Percentiles rank a stretch among this genome's conserved stretches.
These are phyloP conservation scores for Cyanoderma ruficeps DNA, from an alignment of 2,113 vertebrate genomes.

Conservation along the genomic window DNA sequence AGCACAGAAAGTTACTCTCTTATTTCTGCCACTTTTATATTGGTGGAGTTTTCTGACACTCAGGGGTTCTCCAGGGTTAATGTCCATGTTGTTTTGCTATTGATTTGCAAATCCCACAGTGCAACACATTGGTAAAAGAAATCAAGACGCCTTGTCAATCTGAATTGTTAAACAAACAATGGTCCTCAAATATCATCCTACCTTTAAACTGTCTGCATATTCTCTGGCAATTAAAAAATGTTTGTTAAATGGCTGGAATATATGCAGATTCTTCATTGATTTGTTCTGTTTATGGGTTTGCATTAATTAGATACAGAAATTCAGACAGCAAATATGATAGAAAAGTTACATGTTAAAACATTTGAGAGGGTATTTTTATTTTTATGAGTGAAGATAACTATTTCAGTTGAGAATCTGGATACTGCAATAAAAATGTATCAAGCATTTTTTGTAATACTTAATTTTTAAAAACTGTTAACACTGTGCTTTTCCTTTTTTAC, in stretches of 20 bases:
- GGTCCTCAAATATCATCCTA: background rate
- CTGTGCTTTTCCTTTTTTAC: background rate
- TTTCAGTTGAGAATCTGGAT: background rate
- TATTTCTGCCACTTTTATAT: background rate
- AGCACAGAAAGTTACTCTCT: background rate
- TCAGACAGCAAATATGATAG: background rate
- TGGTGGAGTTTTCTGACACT: background rate
- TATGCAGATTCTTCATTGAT: constrained; percentile 4
- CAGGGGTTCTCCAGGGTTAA: background rate
- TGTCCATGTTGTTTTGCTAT: background rate
- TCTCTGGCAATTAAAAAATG: background rate
- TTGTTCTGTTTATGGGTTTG: background rate
- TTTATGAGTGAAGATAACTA: background rate
- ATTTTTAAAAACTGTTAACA: background rate
- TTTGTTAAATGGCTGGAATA: background rate
- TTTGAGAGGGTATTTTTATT: background rate
- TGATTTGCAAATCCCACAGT: background rate
- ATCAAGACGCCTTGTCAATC: background rate
- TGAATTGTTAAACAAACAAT: background rate
- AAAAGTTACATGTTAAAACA: background rate
- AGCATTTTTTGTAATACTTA: background rate
- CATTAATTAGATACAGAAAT: background rate
- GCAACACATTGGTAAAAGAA: background rate
- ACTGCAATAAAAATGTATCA: background rate
- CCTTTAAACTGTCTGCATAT: background rate